Percentiles rank a stretch among this genome's conserved stretches.
phyloP scores from a whole-genome alignment of 2,888 invertebrate genomes.

The Orthosia gothica region DNA sequence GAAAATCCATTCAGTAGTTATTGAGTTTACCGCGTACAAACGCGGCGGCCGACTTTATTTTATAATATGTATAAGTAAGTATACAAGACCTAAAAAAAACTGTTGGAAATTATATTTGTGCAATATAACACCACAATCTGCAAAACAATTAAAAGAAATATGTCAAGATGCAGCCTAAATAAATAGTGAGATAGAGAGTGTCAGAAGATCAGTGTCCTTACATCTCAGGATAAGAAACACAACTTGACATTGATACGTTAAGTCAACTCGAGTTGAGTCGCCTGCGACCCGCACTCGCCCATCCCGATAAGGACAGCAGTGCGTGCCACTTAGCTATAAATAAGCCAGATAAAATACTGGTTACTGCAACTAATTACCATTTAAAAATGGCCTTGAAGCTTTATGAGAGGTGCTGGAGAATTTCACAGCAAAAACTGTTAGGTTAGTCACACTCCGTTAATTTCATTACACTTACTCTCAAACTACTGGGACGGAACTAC shows the following conservation, averaged over 20 bases:
- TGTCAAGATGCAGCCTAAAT: neutral
- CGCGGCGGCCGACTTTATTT: too few relatives aligned
- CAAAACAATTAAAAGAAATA: neutral
- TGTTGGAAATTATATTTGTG: neutral
- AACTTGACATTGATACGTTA: constrained; percentile 75
- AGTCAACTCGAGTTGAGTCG: constrained; percentile 64
- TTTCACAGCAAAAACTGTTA: constrained; percentile 60
- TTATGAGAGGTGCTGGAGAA: constrained; percentile 63
- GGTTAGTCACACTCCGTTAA: constrained; percentile 64
- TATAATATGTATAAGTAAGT: too few relatives aligned
- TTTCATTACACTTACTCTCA: constrained; percentile 51
- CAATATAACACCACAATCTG: neutral
- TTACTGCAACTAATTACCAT: constrained; percentile 72
- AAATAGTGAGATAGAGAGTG: constrained; percentile 48
- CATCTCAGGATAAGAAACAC: constrained; percentile 63
- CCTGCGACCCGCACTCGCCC: constrained; percentile 62
- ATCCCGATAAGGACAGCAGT: constrained; percentile 75
- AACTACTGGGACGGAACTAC: constrained; percentile 41
- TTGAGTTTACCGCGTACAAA: too few relatives aligned
- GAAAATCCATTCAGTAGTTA: too few relatives aligned
- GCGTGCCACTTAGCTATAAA: constrained; percentile 78
- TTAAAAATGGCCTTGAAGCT: constrained; percentile 71
- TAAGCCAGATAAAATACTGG: constrained; percentile 73
- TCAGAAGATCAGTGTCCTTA: constrained; percentile 57
- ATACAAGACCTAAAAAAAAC: neutral